These are phyloP conservation scores for Calosoma granatense DNA, from an alignment of 1,140 invertebrate genomes.

Conservation along the genomic window DNA sequence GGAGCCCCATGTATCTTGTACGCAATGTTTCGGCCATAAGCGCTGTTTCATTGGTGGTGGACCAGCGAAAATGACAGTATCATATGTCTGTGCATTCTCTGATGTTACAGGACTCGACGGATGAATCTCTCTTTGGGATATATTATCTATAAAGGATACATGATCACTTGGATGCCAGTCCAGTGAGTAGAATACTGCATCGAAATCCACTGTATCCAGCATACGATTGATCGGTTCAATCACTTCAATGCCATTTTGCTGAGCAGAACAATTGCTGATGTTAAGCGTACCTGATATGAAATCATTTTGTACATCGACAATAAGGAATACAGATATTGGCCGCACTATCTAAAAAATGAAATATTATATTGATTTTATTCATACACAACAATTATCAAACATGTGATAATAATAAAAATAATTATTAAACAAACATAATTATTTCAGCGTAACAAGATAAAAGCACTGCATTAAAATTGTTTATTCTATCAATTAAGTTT, in stretches of 20 bases:
- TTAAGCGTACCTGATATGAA: conserved; percentile 92
- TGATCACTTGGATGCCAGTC: conserved; percentile 98
- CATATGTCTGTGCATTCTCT: conserved; percentile 72
- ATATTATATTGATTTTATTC: conserved; percentile 8
- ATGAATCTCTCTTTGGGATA: conserved; percentile 57
- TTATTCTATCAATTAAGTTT: too few species aligned
- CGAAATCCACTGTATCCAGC: conserved; percentile 75
- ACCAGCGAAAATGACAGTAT: conserved; percentile 86
- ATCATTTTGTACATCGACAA: conserved; percentile 98
- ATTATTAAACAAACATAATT: too few species aligned
- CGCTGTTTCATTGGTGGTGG: conserved; percentile 72
- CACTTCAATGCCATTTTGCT: conserved; percentile 82
- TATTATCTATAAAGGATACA: conserved; percentile 93
- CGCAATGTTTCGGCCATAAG: conserved; percentile 91
- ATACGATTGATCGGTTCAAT: conserved; percentile 87
- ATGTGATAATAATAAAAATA: too few species aligned
- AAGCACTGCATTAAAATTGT: too few species aligned
- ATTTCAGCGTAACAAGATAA: too few species aligned
- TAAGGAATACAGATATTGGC: conserved; percentile 80
- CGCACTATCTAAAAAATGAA: conserved; percentile 57
- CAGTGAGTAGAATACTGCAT: conserved; percentile 88
- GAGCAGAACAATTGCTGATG: conserved; percentile 84
- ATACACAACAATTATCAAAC: too few species aligned
- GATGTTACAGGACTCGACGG: conserved; percentile 53
- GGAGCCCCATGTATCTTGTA: conserved; percentile 90